Percentiles rank a stretch among this genome's conserved stretches.
phyloP scores from a whole-genome alignment of 2,797 vertebrate genomes.

The Danio tinwini region DNA sequence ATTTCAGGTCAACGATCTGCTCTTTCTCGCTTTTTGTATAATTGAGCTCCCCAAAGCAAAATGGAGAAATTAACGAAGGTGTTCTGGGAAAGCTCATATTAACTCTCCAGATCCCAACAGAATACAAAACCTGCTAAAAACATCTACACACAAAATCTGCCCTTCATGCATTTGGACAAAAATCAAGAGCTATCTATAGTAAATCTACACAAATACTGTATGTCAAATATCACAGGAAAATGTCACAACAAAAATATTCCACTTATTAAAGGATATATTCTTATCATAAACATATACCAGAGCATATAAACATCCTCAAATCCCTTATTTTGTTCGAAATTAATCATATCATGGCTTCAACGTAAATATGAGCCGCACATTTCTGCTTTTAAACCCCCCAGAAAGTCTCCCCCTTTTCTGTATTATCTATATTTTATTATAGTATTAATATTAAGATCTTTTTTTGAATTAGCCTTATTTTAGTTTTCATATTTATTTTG shows the following conservation, averaged over 20 bases:
- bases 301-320: neutral
- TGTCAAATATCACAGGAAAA: neutral
- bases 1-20: constrained; percentile 31
- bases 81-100: constrained; percentile 37
- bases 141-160: neutral
- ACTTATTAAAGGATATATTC: neutral
- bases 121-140: constrained; percentile 15
- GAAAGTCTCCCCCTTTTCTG: neutral
- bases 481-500: neutral
- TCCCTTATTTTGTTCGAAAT: neutral
- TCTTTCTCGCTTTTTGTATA: constrained; percentile 20
- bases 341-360: neutral
- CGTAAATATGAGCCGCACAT: neutral
- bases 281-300: too few species aligned
- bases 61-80: constrained; percentile 42
- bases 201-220: neutral
- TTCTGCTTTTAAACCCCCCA: neutral
- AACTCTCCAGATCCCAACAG: constrained; percentile 21
- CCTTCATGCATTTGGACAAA: neutral
- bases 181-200: neutral
- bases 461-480: neutral
- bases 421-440: neutral
- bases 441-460: neutral
- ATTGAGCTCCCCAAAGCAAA: constrained; percentile 16
- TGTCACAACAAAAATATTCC: neutral